Percentiles rank a stretch among this genome's conserved stretches.
phyloP scores from a whole-genome alignment of 2,797 vertebrate genomes.

The Darevskia mixta region DNA sequence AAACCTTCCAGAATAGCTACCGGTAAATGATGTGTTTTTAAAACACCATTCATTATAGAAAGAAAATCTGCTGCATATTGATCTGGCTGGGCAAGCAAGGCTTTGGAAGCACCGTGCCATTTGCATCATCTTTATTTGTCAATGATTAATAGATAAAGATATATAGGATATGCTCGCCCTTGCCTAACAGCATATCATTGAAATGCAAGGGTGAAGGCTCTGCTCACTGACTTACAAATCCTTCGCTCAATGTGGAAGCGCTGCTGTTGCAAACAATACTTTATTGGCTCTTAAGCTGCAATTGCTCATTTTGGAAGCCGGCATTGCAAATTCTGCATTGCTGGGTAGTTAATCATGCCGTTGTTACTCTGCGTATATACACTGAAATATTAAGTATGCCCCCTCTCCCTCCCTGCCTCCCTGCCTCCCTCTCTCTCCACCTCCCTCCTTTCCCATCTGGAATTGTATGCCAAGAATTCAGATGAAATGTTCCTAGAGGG shows the following conservation, averaged over 20 bases:
- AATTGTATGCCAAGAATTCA: not conserved
- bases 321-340: not conserved
- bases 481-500: not conserved
- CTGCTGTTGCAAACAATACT: not conserved
- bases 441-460: not conserved
- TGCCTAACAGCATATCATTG: not conserved
- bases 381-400: not conserved
- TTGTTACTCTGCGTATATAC: not conserved
- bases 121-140: not conserved
- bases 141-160: too few relatives aligned
- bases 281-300: not conserved
- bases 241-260: not conserved
- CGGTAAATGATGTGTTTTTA: not conserved
- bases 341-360: not conserved
- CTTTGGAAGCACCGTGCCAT: not conserved
- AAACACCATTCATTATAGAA: not conserved
- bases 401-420: not conserved
- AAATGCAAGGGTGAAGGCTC: not conserved
- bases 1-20: not conserved
- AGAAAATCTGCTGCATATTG: not conserved
- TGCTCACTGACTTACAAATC: not conserved
- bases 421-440: not conserved
- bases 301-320: not conserved
- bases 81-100: conserved; percentile 5
- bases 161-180: not conserved